Conservation (phyloP, 2,113 vertebrate species). For the Pristiophorus japonicus region DNA sequence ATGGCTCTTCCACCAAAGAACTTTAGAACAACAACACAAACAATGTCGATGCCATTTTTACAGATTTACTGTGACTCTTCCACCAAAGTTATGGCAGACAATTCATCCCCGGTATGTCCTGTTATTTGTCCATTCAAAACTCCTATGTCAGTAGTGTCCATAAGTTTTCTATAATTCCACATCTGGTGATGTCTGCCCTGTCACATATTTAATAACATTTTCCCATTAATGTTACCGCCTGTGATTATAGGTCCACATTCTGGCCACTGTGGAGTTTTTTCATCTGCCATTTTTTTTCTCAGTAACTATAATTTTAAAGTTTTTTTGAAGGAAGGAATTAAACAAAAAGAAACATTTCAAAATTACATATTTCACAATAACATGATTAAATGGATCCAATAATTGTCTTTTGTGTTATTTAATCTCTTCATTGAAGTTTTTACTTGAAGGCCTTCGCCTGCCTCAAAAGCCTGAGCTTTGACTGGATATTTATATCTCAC, state of each 20-base stretch:
- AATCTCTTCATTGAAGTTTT: neutral
- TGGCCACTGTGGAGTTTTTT: neutral
- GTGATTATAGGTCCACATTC: neutral
- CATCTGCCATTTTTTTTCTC: neutral
- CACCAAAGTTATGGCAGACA: neutral
- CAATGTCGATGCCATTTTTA: neutral
- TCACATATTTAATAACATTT: neutral
- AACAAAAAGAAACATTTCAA: neutral
- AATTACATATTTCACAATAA: neutral
- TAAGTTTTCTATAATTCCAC: neutral
- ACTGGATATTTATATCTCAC: neutral
- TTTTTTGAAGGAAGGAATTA: neutral
- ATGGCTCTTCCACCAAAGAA: neutral
- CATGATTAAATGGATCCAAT: neutral
- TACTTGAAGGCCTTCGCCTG: neutral
- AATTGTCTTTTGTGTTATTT: neutral
- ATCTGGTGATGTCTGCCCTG: neutral
- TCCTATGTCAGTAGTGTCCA: neutral
- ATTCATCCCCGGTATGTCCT: neutral
- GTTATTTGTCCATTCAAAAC: neutral
- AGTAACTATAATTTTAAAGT: neutral
- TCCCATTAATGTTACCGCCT: neutral
- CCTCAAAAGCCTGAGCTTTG: neutral
- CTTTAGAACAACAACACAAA: neutral
- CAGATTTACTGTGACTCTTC: neutral